phyloP scores from a whole-genome alignment of 1,140 invertebrate species.

The Triops cancriformis region DNA sequence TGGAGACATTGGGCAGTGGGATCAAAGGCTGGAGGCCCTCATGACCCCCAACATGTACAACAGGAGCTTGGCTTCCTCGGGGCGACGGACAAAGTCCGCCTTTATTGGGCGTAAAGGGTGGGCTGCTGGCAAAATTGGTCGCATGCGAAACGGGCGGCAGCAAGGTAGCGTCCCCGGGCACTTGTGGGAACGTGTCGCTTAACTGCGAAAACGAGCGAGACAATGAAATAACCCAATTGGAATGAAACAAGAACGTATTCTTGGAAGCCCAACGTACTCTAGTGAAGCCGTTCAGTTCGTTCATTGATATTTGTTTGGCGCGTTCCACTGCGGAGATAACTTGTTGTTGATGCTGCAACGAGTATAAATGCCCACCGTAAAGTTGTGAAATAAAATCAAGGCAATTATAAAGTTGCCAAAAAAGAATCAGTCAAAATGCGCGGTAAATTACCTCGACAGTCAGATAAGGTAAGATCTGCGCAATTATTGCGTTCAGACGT shows the following conservation, averaged over 20 bases:
- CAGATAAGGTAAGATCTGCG: conserved; percentile 55
- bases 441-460: conserved; percentile 46
- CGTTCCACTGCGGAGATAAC: conserved; percentile 40
- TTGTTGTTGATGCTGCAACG: conserved; percentile 40
- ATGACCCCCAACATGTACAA: background rate
- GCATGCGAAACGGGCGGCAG: background rate
- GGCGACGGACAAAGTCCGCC: background rate
- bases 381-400: background rate
- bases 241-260: background rate
- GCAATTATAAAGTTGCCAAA: background rate
- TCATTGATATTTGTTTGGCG: conserved; percentile 42
- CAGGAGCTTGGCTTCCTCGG: background rate
- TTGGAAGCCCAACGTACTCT: conserved; percentile 34
- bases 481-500: conserved; percentile 52
- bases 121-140: background rate
- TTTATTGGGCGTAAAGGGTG: background rate
- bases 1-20: background rate
- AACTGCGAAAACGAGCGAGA: background rate
- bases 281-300: conserved; percentile 40
- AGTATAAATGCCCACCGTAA: background rate
- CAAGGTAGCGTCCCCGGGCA: background rate
- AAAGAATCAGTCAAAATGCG: background rate
- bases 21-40: background rate
- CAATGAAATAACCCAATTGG: background rate
- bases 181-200: background rate